Base-by-base conservation (phyloP, 2,797 vertebrate genomes). In the Agapornis canus region DNA sequence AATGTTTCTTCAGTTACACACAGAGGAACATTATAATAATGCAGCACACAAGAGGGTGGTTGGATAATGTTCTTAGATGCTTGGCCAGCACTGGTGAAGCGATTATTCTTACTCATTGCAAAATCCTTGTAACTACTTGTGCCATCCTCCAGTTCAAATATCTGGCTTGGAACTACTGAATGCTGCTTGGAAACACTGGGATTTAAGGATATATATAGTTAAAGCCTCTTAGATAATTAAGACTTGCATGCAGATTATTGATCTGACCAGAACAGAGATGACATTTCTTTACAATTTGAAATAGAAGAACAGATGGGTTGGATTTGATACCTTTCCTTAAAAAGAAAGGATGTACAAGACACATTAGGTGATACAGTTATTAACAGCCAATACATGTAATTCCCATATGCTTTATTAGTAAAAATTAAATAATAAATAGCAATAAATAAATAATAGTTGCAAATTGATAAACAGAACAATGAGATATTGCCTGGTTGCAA, bases 61-160 rank as follows among this genome's bases (percentile, higher is more conserved):
- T 99, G 99, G 95, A 99, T 99, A 97, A 99, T 99, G 97, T 99
- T 99, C 97, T 99, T 99, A 82, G 99, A 99, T 11, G 99, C 99
- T 91, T 99, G 99, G n/a, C 99, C 99, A 11, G 99, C 99, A 64
- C 99, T 99, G 96, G 98, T 99, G 97, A 99, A 99, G 54, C 99
- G 99, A 96, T 99, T 99, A 94, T 99, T 99, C 94, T 99, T 99
- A 76, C 99, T 99, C 99, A 99, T 99, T 94, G 99, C 98, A 81
- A 99, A 99, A 97, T 99, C 99, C 95, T 99, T 99, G 78, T 99
- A 99, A 97, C 99, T 99, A 97, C 99, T 99, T 65, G 98, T 99
- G 92, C 99, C 98, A 68, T 99, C 99, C 89, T 99, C 99, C 86
- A 99, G 97, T 94, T 99, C 99, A 96, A 99, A 99, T 95, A 99